Evolutionary conservation across 2,888 invertebrate genomes (phyloP), one percentile per base, ranked within the genome.

Genomic region (Heliconius erato): DNA sequence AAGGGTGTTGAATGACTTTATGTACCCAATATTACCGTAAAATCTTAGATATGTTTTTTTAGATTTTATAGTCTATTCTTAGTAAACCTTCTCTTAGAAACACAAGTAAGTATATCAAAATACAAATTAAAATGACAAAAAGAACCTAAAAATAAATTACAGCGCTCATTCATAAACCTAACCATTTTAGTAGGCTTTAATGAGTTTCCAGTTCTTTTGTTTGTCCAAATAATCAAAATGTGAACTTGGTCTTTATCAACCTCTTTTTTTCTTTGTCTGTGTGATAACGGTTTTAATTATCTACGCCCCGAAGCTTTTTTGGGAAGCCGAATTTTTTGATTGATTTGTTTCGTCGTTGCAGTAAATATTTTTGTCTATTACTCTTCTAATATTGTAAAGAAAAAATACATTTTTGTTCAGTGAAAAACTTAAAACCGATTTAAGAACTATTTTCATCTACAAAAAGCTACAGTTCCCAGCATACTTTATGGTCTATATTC

Each of bases 221-320:
- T 67, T 63, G 67, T 3, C 16, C 23, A 78, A 72, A 67, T 40
- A 67, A 23, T 67, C 65, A 19, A 16, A 67, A 65, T 1, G 35
- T 67, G 26, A 44, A 40, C 40, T 77, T 65, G 19, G 12, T 67
- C 44, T 77, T 77, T 77, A 26, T 28, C 49, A 19, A 67, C 12
- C 23, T 67, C 28, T 26, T 40, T 44, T 26, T 67, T 32, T 49
- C 40, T 65, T 67, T 40, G 28, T 28, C 12, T 28, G 2, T 44
- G 67, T 78, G 19, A 67, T 67, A 40, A 65, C 78, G 40, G 44
- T 78, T 78, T 78, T 78, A 67, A 78, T 78, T 44, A 65, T 78
- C 78, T 28, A 28, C 23, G 65, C 49, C 65, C 44, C 40, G 59
- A 63, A n/a, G 59, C 11, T 14, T 7, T 49, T 67, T 78, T 23